Base-by-base conservation (phyloP, 2,888 invertebrate species). In the Apodemia zela region DNA sequence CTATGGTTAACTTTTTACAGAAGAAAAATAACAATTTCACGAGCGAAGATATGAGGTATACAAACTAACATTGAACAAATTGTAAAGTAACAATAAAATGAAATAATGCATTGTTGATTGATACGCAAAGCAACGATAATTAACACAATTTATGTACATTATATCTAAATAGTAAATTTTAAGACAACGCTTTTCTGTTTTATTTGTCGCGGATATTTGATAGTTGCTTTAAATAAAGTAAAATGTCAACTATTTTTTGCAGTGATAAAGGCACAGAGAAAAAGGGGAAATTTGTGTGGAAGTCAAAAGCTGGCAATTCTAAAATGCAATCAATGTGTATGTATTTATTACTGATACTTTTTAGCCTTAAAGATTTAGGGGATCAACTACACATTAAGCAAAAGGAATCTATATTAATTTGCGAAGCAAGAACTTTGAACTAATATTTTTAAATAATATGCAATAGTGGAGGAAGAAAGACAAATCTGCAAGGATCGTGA, bases 251-350 rank as follows among this genome's bases (percentile, higher is more conserved):
- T 47, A 8, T 17, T 17, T 25, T 49, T 49, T 61, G 13, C 59
- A 59, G 58, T 59, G 63, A 60, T 33, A 49, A 63, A 60, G 51
- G 15, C 45, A 25, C 38, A 15, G 66, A 67, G 61, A 69, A 67
- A 21, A 66, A 63, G 25, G 63, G 67, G 8, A 67, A 66, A 63
- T 69, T 69, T 65, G 66, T 69, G 45, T 69, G 66, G 66, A 69
- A 67, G 47, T 65, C 67, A 15, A 65, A 35, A 35, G 25, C 47
- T n/a, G 59, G 61, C 15, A 63, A 54, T 65, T 62, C 25, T 51
- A 67, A 65, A 47, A 38, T 15, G 25, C 57, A 64, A 65, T 54
- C 63, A 15, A 33, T 33, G 68, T 65, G 38, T 66, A 60, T 21
- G 68, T 59, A 45, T 38, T 33, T 10, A 38, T 57, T 25, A 33